Evolutionary conservation across 2,797 vertebrate genomes (phyloP).

Genomic region (Crenichthys baileyi): DNA sequence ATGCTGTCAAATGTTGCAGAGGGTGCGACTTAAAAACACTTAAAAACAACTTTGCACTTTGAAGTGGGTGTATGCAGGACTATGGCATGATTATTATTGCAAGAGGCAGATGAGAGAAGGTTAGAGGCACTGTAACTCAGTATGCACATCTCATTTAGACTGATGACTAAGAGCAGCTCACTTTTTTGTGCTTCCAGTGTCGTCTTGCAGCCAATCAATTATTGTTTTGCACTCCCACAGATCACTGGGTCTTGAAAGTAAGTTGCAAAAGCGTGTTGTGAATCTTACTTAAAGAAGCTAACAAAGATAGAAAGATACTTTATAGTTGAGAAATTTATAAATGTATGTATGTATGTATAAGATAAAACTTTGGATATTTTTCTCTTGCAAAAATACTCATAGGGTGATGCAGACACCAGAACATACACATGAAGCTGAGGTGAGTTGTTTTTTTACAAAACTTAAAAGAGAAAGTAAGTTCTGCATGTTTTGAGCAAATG

Average conservation of each 20-base stretch:
- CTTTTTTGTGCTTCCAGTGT: conserved; percentile 46
- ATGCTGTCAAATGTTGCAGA: not conserved
- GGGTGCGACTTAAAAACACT: conserved; percentile 5
- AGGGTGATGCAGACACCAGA: too few relatives aligned
- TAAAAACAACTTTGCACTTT: conserved; percentile 5
- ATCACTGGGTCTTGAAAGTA: conserved; percentile 53
- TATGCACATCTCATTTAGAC: conserved; percentile 43
- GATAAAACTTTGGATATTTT: too few relatives aligned
- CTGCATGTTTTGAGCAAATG: too few relatives aligned
- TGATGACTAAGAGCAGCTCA: conserved; percentile 47
- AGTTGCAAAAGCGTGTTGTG: conserved; percentile 28
- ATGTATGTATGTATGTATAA: not conserved
- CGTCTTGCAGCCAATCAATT: conserved; percentile 58
- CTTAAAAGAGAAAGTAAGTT: too few relatives aligned
- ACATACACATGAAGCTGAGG: too few relatives aligned
- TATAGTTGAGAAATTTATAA: not conserved
- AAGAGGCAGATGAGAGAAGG: conserved; percentile 20
- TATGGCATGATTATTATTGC: conserved; percentile 27
- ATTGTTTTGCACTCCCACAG: conserved; percentile 37
- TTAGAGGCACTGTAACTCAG: conserved; percentile 36
- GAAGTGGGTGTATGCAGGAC: conserved; percentile 17
- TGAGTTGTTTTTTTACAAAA: too few relatives aligned
- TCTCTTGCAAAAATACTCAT: too few relatives aligned
- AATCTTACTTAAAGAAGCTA: conserved; percentile 24
- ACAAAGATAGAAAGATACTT: not conserved